Base-by-base conservation (phyloP, 2,113 vertebrate species). In the Bubalus kerabau region DNA sequence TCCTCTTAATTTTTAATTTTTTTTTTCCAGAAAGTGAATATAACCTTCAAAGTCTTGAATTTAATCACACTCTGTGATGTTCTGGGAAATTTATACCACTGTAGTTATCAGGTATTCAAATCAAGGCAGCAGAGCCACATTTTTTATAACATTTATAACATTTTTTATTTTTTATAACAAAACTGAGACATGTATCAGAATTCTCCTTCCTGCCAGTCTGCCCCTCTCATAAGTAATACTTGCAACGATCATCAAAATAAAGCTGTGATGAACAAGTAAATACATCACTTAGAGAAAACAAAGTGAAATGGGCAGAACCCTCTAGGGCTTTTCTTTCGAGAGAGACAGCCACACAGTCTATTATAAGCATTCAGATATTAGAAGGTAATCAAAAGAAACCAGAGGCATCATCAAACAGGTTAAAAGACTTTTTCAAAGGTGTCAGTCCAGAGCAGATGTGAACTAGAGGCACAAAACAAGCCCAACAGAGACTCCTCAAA, bases 51-150 rank as follows among this genome's bases (percentile, higher is more conserved):
- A 83, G 43, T 50, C 43, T 80, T 81, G 80, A 94, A 74, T 88
- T 90, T 90, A 85, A 80, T 84, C 86, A 86, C 8, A 86, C 3
- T 59, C 59, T 67, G 46, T 93, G 50, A 88, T 83, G 36, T 92
- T 94, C 76, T 93, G 43, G 64, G 85, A 91, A 94, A 96, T 86
- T 67, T 48, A 26, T 83, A 60, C 71, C 52, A 84, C 83, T 46
- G 6, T 96, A 88, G 21, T 97, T 93, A 95, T 91, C 71, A 93
- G 95, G 71, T 52, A 94, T 76, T 95, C 84, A 87, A 90, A 97
- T 97, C 87, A 85, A 90, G 23, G 78, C 84, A 93, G 36, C n/a
- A 90, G 54, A 87, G n/a, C 15, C 86, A 91, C 67, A 67, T 36
- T 93, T 80, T 48, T 6, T 28, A 82, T 83, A 86, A 94, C 11